Base-by-base conservation (phyloP, 2,797 vertebrate genomes). In the Enteromius afrohamiltoni region DNA sequence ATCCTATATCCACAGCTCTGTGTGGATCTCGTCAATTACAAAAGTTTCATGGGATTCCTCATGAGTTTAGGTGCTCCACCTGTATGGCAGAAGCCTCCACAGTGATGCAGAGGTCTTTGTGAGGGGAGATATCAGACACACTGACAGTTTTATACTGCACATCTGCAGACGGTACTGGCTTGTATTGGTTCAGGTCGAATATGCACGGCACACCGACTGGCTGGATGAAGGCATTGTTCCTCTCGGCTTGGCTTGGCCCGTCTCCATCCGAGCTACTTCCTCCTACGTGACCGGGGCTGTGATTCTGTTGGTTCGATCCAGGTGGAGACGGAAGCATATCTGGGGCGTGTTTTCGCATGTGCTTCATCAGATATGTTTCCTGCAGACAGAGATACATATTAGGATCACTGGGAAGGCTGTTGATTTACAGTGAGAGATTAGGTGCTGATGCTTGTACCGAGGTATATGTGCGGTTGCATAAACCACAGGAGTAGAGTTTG, bases 331-430 rank as follows among this genome's bases (percentile, higher is more conserved):
- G 91, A 1, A 94, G 90, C 88, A 95, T 95, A 89, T 98, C 97
- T 82, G 97, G 97, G 92, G 97, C 98, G 95, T 99, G 98, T 97
- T 99, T 99, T 92, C 96, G 94, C 97, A 99, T 99, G 93, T 99
- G 98, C 95, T 99, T 98, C 96, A 99, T 97, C 94, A 99, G 95
- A 93, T 99, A 99, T 0, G 97, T 99, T 93, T 99, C 98, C 98
- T 99, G 92, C 31, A 45, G 34, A 21, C 19, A 49, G 86, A 90
- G 3, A 55, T 84, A 89, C 85, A 92, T 84, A 90, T 89, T 82
- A 92, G 68, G 53, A 68, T 71, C 19, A 73, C 40, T 71, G 71
- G 31, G 11, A 77, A 78, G 64, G 64, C 58, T 60, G 16, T 6
- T 68, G 9, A 51, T 42, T 76, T 53, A 9, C 3, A 31, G 10